A percentile compares a stretch with the other conserved stretches of the same genome.
Conservation (phyloP, 2,797 vertebrate species). For the Anabacerthia variegaticeps region DNA sequence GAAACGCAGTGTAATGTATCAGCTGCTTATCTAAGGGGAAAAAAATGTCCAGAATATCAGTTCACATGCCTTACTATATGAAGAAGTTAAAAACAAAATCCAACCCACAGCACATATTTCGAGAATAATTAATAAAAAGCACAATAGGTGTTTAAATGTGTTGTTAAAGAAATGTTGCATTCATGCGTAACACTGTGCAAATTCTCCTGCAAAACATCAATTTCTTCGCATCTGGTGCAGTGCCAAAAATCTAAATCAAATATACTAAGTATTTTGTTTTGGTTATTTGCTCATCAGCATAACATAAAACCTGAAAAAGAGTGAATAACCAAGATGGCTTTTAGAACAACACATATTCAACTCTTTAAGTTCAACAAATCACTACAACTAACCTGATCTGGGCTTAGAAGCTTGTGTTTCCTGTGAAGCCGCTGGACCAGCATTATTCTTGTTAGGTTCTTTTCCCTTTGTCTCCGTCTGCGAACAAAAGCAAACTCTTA, state of each 20-base stretch:
- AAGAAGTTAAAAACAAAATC: not conserved
- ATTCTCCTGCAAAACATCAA: not conserved
- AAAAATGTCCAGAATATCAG: not conserved
- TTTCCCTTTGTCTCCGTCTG: constrained; percentile 79
- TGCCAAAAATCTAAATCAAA: not conserved
- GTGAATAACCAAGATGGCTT: not conserved
- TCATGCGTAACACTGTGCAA: not conserved
- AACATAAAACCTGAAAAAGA: not conserved
- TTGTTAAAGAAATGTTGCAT: not conserved
- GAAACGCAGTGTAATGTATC: constrained; percentile 92
- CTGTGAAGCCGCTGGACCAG: constrained; percentile 59
- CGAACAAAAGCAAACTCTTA: constrained; percentile 26
- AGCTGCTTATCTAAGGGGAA: constrained; percentile 86
- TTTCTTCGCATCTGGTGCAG: not conserved
- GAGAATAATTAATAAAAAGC: not conserved
- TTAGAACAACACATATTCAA: not conserved
- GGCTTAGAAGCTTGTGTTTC: constrained; percentile 71
- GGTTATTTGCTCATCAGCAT: not conserved
- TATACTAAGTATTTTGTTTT: not conserved
- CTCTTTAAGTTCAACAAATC: not conserved
- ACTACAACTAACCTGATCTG: constrained; percentile 69
- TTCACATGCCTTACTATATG: not conserved
- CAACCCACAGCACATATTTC: not conserved
- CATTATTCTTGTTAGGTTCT: constrained; percentile 73
- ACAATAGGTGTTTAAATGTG: rapidly evolving